phyloP scores from a whole-genome alignment of 1,140 invertebrate genomes.

The Sarcophaga bullata region DNA sequence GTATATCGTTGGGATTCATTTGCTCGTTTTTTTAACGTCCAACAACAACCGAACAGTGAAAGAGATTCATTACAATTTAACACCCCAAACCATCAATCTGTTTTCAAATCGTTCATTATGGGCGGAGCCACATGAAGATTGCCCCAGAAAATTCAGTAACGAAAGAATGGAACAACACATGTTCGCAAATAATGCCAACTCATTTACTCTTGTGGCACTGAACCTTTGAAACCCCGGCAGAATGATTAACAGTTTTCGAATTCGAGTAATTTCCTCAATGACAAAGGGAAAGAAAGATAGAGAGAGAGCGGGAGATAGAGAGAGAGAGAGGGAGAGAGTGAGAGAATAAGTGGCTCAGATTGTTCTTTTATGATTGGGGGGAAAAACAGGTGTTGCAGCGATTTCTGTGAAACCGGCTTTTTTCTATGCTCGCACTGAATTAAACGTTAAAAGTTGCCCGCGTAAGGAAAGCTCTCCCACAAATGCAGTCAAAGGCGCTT shows the following conservation, averaged over 20 bases:
- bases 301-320: no score
- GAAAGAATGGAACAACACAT: constrained; percentile 30
- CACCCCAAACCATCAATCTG: constrained; percentile 62
- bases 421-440: neutral
- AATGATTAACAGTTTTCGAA: constrained; percentile 63
- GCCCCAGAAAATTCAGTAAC: neutral
- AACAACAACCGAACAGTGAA: neutral
- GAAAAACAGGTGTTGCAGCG: constrained; percentile 15
- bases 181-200: neutral
- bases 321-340: no score
- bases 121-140: constrained; percentile 51
- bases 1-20: constrained; percentile 33
- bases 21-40: neutral
- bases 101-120: constrained; percentile 8
- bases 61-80: constrained; percentile 35
- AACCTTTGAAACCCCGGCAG: neutral
- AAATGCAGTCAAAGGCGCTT: neutral
- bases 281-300: neutral
- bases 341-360: no score
- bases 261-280: constrained; percentile 14
- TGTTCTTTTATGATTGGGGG: neutral
- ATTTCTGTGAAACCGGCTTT: constrained; percentile 30
- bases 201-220: constrained; percentile 35
- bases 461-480: neutral
- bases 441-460: neutral